Evolutionary conservation across 2,888 invertebrate species (phyloP).

Genomic region (Molanna angustata): DNA sequence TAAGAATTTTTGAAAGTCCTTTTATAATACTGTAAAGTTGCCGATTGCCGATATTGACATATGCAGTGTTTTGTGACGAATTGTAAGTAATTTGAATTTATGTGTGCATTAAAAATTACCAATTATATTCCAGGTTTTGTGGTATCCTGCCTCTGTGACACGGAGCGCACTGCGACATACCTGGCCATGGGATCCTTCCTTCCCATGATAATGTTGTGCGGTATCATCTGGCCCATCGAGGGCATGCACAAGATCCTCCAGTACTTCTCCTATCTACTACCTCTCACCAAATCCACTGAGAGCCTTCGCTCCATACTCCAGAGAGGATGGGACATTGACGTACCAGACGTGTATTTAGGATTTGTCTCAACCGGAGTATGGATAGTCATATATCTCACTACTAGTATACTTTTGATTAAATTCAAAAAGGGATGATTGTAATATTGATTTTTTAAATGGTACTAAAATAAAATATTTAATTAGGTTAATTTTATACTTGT

Average conservation of each 20-base stretch:
- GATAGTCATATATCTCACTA: slow-evolving; percentile 72
- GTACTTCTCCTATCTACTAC: slow-evolving; percentile 72
- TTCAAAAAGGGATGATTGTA: slow-evolving; percentile 68
- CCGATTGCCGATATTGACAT: too few relatives aligned
- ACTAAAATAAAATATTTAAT: not conserved
- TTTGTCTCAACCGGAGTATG: slow-evolving; percentile 76
- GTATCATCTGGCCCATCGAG: slow-evolving; percentile 94
- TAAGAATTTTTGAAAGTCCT: too few relatives aligned
- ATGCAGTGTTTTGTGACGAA: too few relatives aligned
- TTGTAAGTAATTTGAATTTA: too few relatives aligned
- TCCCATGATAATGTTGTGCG: slow-evolving; percentile 82
- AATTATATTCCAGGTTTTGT: slow-evolving; percentile 74
- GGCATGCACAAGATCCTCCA: slow-evolving; percentile 78
- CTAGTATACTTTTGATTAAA: slow-evolving; percentile 73
- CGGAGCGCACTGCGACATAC: slow-evolving; percentile 81
- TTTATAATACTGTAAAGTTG: too few relatives aligned
- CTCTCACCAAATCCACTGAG: slow-evolving; percentile 85
- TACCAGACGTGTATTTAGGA: slow-evolving; percentile 75
- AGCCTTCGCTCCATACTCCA: slow-evolving; percentile 82
- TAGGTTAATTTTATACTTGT: not conserved
- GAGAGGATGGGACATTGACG: slow-evolving; percentile 73
- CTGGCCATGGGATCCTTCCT: slow-evolving; percentile 82
- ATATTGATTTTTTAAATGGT: not conserved
- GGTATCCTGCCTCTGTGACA: slow-evolving; percentile 75
- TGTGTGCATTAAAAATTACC: too few relatives aligned